Percentiles rank a stretch among this genome's conserved stretches.
Evolutionary conservation across 2,797 vertebrate species (phyloP).

Genomic region (Peromyscus nudipes): DNA sequence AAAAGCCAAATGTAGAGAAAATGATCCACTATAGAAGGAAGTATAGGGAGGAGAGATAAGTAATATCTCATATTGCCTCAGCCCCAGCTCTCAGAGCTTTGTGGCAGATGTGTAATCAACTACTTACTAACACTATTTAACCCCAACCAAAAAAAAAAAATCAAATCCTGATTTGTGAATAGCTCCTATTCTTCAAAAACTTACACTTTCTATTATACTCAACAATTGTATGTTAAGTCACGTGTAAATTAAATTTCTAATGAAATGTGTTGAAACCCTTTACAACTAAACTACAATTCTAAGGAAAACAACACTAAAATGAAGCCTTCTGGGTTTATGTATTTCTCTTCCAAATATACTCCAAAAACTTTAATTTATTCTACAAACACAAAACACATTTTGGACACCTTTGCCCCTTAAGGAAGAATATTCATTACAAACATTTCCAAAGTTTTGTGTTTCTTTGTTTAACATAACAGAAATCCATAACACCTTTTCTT

Average conservation of each 20-base stretch:
- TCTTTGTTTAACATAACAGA: slow-evolving; percentile 60
- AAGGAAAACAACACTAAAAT: slow-evolving; percentile 62
- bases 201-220: neutral
- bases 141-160: neutral
- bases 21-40: neutral
- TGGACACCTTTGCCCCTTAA: slow-evolving; percentile 44
- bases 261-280: slow-evolving; percentile 43
- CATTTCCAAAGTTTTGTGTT: slow-evolving; percentile 27
- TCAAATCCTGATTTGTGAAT: neutral
- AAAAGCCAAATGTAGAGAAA: neutral
- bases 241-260: slow-evolving; percentile 42
- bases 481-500: slow-evolving; percentile 14
- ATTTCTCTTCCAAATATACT: slow-evolving; percentile 57
- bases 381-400: slow-evolving; percentile 62
- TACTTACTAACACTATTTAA: neutral
- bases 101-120: neutral
- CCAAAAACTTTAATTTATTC: neutral
- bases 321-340: slow-evolving; percentile 43
- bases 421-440: slow-evolving; percentile 67
- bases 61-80: neutral
- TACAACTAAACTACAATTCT: slow-evolving; percentile 37
- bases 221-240: neutral
- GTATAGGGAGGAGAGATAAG: neutral
- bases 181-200: neutral
- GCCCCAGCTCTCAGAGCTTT: neutral